Percentiles rank a stretch among this genome's conserved stretches.
Evolutionary conservation across 1,140 invertebrate genomes (phyloP).

Genomic region (Procambarus clarkii): DNA sequence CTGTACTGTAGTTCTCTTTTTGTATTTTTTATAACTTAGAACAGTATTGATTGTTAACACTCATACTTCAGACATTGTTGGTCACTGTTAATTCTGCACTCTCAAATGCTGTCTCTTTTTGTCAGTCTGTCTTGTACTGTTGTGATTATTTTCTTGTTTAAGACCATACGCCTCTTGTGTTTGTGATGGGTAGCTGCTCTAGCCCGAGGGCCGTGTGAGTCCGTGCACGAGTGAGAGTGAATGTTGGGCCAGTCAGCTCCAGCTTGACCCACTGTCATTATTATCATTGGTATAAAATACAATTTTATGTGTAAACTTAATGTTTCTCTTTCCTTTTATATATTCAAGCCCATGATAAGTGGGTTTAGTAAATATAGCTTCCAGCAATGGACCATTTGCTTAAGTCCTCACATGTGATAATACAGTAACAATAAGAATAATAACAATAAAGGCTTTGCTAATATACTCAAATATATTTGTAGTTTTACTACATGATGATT

Average conservation of each 20-base stretch:
- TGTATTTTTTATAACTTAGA: background rate
- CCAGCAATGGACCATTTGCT: no score
- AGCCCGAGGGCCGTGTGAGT: constrained; percentile 44
- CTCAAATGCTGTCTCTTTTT: background rate
- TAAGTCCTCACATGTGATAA: no score
- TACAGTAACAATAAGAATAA: no score
- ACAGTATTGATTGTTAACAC: constrained; percentile 1
- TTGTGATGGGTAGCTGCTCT: constrained; percentile 51
- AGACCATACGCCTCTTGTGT: constrained; percentile 42
- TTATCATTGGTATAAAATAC: constrained; percentile 71
- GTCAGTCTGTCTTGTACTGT: background rate
- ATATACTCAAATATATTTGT: no score
- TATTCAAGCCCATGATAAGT: no score
- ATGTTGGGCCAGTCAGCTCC: constrained; percentile 50
- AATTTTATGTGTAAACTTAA: constrained; percentile 63
- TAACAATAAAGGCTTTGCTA: no score
- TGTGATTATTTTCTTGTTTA: constrained; percentile 19
- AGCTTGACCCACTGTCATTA: constrained; percentile 66
- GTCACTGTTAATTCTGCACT: constrained; percentile 8
- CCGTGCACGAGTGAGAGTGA: constrained; percentile 32
- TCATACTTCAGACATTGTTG: background rate
- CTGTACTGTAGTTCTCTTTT: background rate
- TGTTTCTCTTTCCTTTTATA: constrained; percentile 13
- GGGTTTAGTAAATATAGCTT: no score
- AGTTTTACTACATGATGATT: no score